Base-by-base conservation (phyloP, 1,140 invertebrate species). In the Aplysia californica region DNA sequence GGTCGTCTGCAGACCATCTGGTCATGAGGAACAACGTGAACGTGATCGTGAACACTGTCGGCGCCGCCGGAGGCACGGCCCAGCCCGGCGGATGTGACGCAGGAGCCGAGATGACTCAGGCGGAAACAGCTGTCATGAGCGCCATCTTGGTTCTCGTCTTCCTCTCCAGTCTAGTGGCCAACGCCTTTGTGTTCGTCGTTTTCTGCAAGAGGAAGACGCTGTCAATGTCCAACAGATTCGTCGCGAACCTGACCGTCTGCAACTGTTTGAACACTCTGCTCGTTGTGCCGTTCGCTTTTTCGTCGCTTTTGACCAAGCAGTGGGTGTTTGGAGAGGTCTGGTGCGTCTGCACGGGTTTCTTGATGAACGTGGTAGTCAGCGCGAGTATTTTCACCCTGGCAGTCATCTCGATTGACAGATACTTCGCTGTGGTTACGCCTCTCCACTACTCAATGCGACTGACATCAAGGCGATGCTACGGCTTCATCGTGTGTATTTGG, bases 381-480 rank as follows among this genome's bases (percentile, higher is more conserved):
- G 92, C 91, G 23, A 92, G 92, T 21, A 91, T 93, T 1, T 91
- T 95, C 29, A 94, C 94, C 0, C 93, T 96, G 5, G 91, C 96
- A 10, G 91, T 96, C 15, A 95, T 97, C 44, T 94, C 95, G 0
- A 89, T 96, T 1, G 96, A 97, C 85, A 94, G 96, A 92, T 97
- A 75, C 93, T 95, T 82, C 93, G 94, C 81, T 94, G 95, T 95
- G 72, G 84, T 82, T 65, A 83, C 88, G 55, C 84, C 82, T 76
- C 81, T 81, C 80, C 86, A 86, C 87, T 89, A 85, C 87, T 80
- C 76, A 80, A 93, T 93, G 50, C 92, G 94, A 55, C 93, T 97
- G 29, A 94, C 95, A 71, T 93, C 94, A 72, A 89, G 93, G 20
- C 93, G 94, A 66, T 94, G 94, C 0, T 92, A 92, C 2, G 84